Conservation (phyloP, 2,888 invertebrate species). For the Plagiodera versicolora region DNA sequence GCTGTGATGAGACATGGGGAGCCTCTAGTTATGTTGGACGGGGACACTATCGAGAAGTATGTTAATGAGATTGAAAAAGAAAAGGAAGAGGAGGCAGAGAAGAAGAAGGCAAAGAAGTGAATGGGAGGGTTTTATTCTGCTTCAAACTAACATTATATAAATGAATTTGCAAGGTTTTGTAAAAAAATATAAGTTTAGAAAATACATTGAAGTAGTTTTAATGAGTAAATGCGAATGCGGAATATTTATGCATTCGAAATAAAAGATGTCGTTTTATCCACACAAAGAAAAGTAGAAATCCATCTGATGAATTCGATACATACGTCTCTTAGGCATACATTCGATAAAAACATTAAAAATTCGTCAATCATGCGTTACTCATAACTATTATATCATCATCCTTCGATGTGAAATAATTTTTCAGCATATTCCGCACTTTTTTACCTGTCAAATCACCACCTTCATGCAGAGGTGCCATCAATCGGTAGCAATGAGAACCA, state of each 20-base stretch:
- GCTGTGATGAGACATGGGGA: conserved; percentile 88
- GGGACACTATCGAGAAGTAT: conserved; percentile 89
- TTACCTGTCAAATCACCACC: no score
- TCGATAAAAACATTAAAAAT: no score
- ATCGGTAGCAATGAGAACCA: no score
- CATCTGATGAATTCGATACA: conserved; percentile 33
- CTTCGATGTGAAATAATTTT: no score
- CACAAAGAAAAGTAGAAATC: no score
- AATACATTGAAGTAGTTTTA: neutral
- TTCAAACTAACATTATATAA: conserved; percentile 6
- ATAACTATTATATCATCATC: no score
- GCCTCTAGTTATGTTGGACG: conserved; percentile 85
- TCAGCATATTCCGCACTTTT: no score
- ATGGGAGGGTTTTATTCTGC: conserved; percentile 11
- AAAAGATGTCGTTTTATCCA: no score
- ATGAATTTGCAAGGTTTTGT: conserved; percentile 1
- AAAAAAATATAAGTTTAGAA: neutral
- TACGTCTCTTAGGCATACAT: no score
- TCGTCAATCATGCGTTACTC: no score
- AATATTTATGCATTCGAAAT: no score
- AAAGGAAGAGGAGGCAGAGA: conserved; percentile 97
- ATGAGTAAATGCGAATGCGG: neutral
- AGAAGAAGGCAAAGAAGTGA: conserved; percentile 88
- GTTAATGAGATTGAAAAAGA: conserved; percentile 96
- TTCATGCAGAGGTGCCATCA: no score